Base-by-base conservation (phyloP, 2,888 invertebrate species). In the Willowsia nigromaculata region DNA sequence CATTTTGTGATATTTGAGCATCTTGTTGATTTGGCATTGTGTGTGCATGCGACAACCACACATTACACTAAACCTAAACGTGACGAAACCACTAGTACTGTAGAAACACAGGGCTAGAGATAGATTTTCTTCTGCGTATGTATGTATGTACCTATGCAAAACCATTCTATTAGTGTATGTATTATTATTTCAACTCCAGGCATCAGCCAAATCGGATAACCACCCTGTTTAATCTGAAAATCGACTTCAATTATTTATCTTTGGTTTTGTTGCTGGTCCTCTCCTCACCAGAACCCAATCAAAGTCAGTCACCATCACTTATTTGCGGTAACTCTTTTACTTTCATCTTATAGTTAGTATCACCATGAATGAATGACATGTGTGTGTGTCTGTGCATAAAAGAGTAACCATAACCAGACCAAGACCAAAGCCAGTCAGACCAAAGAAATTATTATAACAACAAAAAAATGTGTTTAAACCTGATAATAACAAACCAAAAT, bases 221-320 rank as follows among this genome's bases (percentile, higher is more conserved):
- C 87, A 81, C 56, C 65, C 87, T 37, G 68, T 53, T 83, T 74
- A 83, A 78, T 89, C 62, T 68, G 78, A 85, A 83, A 83, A 88
- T 71, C 80, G 84, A 89, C 80, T 76, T 88, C 81, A 85, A 85
- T 89, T 89, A 89, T 81, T 89, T 89, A 85, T 89, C 89, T 89
- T 85, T 89, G 89, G 89, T 89, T 81, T 80, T 13, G 78, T 76
- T 83, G 71, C 22, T 74, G 59, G 59, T 85, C 76, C 40, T 85
- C 85, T 62, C 56, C 62, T 56, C 30, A 37, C 33, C 43, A 47
- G 50, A 84, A 22, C 82, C 71, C 65, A 80, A 83, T 89, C 85
- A 89, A 89, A 89, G 85, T 89, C 89, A 89, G 89, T 89, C 89
- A 89, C 89, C 89, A 85, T 88, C 85, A 85, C 80, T 82, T 76